phyloP scores from a whole-genome alignment of 2,797 vertebrate genomes.

The Clamator glandarius region DNA sequence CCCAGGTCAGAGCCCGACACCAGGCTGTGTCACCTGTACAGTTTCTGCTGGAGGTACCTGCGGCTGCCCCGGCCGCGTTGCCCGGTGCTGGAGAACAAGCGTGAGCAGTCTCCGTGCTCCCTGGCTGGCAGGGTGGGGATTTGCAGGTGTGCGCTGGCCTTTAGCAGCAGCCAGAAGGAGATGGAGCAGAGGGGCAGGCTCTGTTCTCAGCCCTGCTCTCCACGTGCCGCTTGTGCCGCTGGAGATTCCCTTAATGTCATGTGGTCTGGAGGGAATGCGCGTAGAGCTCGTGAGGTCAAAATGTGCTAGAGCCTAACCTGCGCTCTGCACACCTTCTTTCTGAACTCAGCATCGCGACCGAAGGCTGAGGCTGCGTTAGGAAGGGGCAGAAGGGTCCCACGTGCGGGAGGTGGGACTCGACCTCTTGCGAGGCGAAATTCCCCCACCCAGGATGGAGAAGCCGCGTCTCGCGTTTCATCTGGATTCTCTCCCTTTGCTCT shows the following conservation, averaged over 20 bases:
- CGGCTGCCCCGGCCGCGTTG: neutral
- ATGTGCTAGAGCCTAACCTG: neutral
- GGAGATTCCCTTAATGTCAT: neutral
- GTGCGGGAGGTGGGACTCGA: neutral
- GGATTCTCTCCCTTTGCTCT: neutral
- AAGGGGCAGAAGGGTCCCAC: neutral
- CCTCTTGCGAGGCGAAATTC: neutral
- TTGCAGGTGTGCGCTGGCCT: neutral
- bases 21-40: neutral
- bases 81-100: neutral
- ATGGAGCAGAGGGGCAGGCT: too few species aligned
- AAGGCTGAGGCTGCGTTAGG: neutral
- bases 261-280: neutral
- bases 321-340: neutral
- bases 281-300: neutral
- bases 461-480: neutral
- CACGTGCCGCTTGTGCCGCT: neutral
- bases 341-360: neutral
- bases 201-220: too few species aligned
- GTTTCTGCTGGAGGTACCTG: neutral
- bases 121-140: too few species aligned
- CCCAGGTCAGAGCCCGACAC: neutral
- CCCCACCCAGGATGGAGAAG: fast-evolving
- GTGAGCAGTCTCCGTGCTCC: neutral
- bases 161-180: neutral